Base-by-base conservation (phyloP, 2,888 invertebrate genomes). In the Anarsia innoxiella region DNA sequence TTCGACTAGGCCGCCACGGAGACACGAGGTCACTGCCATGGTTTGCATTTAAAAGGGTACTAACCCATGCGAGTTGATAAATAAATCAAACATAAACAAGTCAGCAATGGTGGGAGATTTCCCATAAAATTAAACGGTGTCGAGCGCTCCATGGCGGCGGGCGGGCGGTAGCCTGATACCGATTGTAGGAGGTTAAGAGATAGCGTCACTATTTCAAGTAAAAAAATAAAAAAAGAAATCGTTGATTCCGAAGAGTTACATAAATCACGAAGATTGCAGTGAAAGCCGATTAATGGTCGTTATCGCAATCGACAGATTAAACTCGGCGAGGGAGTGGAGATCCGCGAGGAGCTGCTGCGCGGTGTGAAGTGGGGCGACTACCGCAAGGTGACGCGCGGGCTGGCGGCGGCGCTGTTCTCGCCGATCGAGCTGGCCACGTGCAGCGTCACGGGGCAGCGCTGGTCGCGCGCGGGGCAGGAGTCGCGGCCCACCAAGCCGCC, bases 281-380 rank as follows among this genome's bases (percentile, higher is more conserved):
- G n/a, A n/a, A n/a, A n/a, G n/a, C n/a, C n/a, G n/a, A n/a, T n/a
- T n/a, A n/a, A n/a, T n/a, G n/a, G n/a, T n/a, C n/a, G n/a, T 23
- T n/a, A n/a, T n/a, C n/a, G n/a, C 9, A 13, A 29, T 29, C 13
- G 13, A 8, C 75, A 91, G 91, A 90, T 91, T 59, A 90, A 90
- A 68, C 78, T 91, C 54, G 91, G 90, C 31, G 91, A 91, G 57
- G 91, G 91, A 41, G 90, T 91, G 46, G 90, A 91, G 69, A 89
- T 91, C 39, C 89, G 89, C 63, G 91, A 90, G 60, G 90, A 91
- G 61, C 84, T 91, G 60, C 73, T 91, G 41, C 86, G 90, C 39
- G 89, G 90, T 36, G 90, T 91, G 15, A 91, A 91, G 66, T 91
- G 91, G 91, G 90, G 89, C 43, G 91, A 91, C 74, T 91, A 91